Evolutionary conservation across 2,888 invertebrate species (phyloP).

Genomic region (Miltochrista miniata): DNA sequence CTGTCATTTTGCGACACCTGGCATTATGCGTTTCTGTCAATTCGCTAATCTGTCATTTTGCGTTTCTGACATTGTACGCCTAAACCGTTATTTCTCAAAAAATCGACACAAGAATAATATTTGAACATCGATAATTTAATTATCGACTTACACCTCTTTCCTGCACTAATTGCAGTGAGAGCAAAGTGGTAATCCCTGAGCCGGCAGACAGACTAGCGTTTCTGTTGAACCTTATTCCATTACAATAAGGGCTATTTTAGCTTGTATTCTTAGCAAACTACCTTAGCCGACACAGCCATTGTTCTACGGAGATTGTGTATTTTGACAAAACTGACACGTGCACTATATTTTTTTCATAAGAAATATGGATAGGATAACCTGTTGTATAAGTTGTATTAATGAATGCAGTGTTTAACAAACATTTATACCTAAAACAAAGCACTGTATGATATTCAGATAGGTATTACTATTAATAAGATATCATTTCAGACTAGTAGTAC

Average conservation of each 20-base stretch:
- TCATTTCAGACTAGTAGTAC: no score
- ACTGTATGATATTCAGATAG: no score
- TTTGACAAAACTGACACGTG: slow-evolving; percentile 41
- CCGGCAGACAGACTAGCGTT: slow-evolving; percentile 4
- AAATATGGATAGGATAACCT: slow-evolving; percentile 30
- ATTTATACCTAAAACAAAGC: slow-evolving; percentile 21
- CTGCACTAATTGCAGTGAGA: slow-evolving; percentile 36
- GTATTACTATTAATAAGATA: no score
- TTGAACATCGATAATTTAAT: not conserved
- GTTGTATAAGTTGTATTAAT: slow-evolving; percentile 15
- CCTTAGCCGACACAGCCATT: slow-evolving; percentile 27
- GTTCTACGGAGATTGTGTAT: slow-evolving; percentile 33
- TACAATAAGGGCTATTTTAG: slow-evolving; percentile 12
- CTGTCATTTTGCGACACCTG: no score
- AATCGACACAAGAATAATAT: no score
- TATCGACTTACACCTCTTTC: slow-evolving; percentile 20
- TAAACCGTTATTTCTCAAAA: no score
- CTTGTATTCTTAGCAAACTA: not conserved
- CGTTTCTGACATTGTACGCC: no score
- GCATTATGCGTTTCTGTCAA: no score
- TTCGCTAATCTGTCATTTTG: no score
- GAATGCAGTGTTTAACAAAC: slow-evolving; percentile 28
- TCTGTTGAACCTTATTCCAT: slow-evolving; percentile 6
- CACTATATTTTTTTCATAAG: slow-evolving; percentile 17
- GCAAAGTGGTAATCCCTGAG: slow-evolving; percentile 25